Evolutionary conservation across 2,797 vertebrate genomes (phyloP).

Genomic region (Pteropus rufus): DNA sequence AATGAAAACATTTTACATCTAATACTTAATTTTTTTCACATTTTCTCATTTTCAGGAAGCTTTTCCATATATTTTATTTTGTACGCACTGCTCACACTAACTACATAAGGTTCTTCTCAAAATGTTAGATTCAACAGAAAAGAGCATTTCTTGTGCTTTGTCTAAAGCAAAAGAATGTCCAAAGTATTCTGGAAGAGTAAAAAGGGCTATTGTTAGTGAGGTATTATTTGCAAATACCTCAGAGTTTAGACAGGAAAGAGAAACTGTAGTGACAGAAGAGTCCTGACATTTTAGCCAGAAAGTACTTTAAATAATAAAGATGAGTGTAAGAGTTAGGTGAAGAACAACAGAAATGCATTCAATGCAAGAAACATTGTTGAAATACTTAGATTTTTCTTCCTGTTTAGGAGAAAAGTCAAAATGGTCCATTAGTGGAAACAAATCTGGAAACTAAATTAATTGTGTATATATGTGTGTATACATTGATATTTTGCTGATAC

Average conservation of each 20-base stretch:
- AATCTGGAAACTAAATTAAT: background rate
- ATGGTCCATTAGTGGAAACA: background rate
- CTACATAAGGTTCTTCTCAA: constrained; percentile 6
- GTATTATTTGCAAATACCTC: background rate
- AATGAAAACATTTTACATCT: background rate
- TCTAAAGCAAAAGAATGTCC: background rate
- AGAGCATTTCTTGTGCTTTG: background rate
- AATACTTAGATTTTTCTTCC: background rate
- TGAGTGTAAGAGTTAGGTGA: background rate
- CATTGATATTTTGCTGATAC: background rate
- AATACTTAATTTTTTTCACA: background rate
- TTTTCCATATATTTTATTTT: background rate
- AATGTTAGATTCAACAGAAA: background rate
- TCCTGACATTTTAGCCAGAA: background rate
- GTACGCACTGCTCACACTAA: background rate
- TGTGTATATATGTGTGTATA: background rate
- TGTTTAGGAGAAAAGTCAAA: background rate
- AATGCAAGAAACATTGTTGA: background rate
- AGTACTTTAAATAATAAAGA: constrained; percentile 26
- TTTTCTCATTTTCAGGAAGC: background rate
- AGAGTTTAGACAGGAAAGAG: background rate
- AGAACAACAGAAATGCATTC: constrained; percentile 23
- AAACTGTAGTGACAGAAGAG: background rate
- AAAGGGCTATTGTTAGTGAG: background rate
- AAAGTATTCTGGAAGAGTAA: background rate